Base-by-base conservation (phyloP, 1,140 invertebrate species). In the Reticulitermes speratus region DNA sequence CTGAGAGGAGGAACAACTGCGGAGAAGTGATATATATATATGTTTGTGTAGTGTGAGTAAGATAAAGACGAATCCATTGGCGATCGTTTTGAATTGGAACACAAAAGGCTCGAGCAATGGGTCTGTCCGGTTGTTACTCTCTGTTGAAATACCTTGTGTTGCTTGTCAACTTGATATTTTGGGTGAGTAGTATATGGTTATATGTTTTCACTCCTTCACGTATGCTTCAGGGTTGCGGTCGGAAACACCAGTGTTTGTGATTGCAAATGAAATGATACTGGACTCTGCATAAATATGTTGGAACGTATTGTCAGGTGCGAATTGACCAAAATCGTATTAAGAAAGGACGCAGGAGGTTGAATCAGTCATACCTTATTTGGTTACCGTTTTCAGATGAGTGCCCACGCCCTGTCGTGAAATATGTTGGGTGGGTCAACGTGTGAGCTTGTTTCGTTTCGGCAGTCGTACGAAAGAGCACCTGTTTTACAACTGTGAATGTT, bases 111-210 rank as follows among this genome's bases (percentile, higher is more conserved):
- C 5, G n/a, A 75, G n/a, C 25, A 30, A 95, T 95, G 94, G 94
- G 93, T 89, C 89, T 95, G 75, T 92, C 92, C 87, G 93, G 93
- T 87, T 96, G 95, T 91, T 95, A 94, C 91, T 93, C 92, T 85
- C 91, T 94, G 88, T 92, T 95, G 88, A 96, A 96, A 90, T 96
- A 94, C 89, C 90, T 95, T 52, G 92, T 95, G 87, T 92, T 95
- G 86, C 90, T 95, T 87, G 91, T 96, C 88, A 96, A 96, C 90
- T 90, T 96, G 48, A 90, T 96, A 89, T 95, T 96, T 91, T 94
- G 94, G 94, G 95, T 95, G 92, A 94, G 94, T 92, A 83, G 38
- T 38, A 19, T 44, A 38, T 84, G 1, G 44, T 84, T 5, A 55
- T 84, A 8, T 32, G 16, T 84, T n/a, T 84, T 45, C n/a, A 84